These are phyloP conservation scores for Sisyra nigra DNA, from an alignment of 2,888 invertebrate species.

Conservation along the genomic window DNA sequence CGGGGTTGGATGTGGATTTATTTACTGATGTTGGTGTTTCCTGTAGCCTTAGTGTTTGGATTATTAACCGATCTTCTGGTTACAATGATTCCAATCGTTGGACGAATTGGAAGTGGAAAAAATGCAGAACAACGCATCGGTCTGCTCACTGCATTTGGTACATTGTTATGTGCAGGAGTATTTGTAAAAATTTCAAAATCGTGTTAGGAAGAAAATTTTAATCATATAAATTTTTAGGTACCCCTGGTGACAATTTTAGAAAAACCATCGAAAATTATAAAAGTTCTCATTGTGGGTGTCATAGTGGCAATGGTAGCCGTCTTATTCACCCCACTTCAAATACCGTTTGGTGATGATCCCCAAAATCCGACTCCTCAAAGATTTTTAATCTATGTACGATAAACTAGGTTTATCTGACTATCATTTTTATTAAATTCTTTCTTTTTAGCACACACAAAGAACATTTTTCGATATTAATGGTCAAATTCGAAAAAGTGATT, in stretches of 20 bases:
- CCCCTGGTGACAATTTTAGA: slow-evolving; percentile 19
- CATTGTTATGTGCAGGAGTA: not conserved
- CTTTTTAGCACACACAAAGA: slow-evolving; percentile 10
- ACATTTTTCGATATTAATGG: slow-evolving; percentile 19
- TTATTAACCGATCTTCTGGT: too few relatives aligned
- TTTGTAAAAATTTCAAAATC: too few relatives aligned
- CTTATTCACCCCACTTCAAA: slow-evolving; percentile 44
- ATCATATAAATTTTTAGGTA: slow-evolving; percentile 15
- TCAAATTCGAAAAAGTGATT: slow-evolving; percentile 18
- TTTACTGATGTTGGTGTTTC: too few relatives aligned
- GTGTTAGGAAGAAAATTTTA: too few relatives aligned
- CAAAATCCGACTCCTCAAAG: slow-evolving; percentile 34
- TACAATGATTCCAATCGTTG: slow-evolving; percentile 1
- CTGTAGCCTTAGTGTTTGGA: too few relatives aligned
- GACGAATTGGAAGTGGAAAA: slow-evolving; percentile 4
- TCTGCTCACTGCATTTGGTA: not conserved
- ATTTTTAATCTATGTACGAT: slow-evolving; percentile 1
- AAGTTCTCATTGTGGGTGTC: slow-evolving; percentile 17
- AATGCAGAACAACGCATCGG: not conserved
- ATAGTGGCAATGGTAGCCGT: slow-evolving; percentile 27
- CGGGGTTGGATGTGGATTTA: too few relatives aligned
- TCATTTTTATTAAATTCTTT: not conserved
- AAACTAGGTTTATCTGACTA: not conserved
- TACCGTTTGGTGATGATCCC: slow-evolving; percentile 48
- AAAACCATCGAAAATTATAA: slow-evolving; percentile 16